Evolutionary conservation across 2,113 vertebrate genomes (phyloP), one percentile per base, ranked within the genome.

Genomic region (Leiothrix lutea): DNA sequence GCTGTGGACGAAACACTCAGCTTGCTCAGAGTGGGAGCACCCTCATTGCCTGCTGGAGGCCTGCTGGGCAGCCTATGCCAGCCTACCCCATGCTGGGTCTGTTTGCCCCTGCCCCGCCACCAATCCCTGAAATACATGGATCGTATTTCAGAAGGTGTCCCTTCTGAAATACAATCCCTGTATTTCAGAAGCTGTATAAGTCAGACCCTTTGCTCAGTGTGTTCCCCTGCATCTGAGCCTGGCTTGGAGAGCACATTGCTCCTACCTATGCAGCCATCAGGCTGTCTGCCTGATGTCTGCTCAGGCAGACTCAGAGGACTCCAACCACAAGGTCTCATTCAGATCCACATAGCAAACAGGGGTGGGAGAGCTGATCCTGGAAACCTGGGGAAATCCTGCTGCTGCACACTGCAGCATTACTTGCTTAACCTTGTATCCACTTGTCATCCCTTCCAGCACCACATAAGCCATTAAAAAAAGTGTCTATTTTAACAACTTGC

Each of bases 1-100:
- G 95, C 92, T 90, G 56, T 70, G 90, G 90, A 65, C 56, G 42
- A 96, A 92, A 94, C 79, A 62, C 90, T 95, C 90, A 44, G 42
- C 89, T 84, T 94, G 65, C 88, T 93, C 74, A 75, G 96, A 70
- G 78, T 95, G 92, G 92, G 93, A 97, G 85, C 44, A 50, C 65
- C 65, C 45, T 62, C 9, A 4, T n/a, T 24, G 8, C 80, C 72
- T 94, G n/a, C 48, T 24, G 80, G 56, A 89, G 93, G 81, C 96
- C 96, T 86, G 71, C 87, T 50, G 72, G 75, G 81, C 78, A 94
- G 83, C 16, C 47, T 21, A 22, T 64, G 80, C 72, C 75, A 42
- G 36, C 62, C 53, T 50, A 58, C 26, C 9, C n/a, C 14, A 3
- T 53, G 48, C 64, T 19, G 4, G 25, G 8, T 92, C 85, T 77